Evolutionary conservation across 2,888 invertebrate genomes (phyloP).

Genomic region (Fragum whitleyi): DNA sequence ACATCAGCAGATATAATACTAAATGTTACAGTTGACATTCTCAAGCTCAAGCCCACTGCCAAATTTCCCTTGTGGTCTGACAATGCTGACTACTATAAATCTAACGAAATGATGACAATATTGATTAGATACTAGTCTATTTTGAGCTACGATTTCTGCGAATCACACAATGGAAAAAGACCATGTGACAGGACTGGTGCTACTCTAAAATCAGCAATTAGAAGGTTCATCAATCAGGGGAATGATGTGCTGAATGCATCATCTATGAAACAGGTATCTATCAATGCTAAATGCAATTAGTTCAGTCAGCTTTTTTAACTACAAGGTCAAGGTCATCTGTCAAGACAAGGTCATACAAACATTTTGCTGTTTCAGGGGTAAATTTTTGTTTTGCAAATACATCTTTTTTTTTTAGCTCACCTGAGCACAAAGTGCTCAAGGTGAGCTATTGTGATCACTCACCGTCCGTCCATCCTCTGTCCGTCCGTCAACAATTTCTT

Average conservation of each 20-base stretch:
- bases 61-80: conserved; percentile 9
- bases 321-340: no score
- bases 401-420: no score
- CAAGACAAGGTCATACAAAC: no score
- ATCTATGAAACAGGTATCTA: conserved; percentile 8
- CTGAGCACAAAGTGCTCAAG: no score
- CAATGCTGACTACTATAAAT: conserved; percentile 1
- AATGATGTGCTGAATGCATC: conserved; percentile 6
- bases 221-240: conserved; percentile 3
- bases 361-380: no score
- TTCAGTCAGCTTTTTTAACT: no score
- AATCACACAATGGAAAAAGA: conserved; percentile 6
- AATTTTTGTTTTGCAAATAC: no score
- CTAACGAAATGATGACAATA: background rate
- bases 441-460: no score
- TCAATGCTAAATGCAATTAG: background rate
- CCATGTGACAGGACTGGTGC: conserved; percentile 8
- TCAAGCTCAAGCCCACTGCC: background rate
- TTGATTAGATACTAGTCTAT: background rate
- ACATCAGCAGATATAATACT: background rate
- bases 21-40: background rate
- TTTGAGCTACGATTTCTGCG: background rate
- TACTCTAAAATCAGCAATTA: background rate
- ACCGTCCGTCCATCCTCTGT: no score
- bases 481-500: no score